phyloP scores from a whole-genome alignment of 2,888 invertebrate species.

The Zelleria hepariella region DNA sequence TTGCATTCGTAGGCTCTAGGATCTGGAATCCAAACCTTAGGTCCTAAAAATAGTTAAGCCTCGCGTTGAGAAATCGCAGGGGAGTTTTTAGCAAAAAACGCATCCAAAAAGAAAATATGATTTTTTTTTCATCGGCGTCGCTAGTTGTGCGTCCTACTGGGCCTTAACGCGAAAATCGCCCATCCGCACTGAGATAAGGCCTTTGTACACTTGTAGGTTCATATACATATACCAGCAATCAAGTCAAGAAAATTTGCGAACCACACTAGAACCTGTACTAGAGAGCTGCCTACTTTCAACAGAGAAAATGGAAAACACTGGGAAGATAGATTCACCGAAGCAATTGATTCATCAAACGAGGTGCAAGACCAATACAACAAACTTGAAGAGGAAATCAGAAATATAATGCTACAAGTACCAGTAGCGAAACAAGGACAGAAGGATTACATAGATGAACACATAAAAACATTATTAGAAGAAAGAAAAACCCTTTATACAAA shows the following conservation, averaged over 20 bases:
- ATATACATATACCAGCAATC: not conserved
- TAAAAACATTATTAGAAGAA: not conserved
- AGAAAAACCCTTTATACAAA: conserved; percentile 2
- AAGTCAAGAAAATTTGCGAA: not conserved
- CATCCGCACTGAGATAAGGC: no score
- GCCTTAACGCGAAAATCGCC: no score
- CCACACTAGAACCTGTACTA: not conserved
- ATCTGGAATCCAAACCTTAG: no score
- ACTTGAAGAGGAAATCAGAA: conserved; percentile 1
- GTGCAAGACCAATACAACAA: conserved; percentile 3
- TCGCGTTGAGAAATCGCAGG: no score
- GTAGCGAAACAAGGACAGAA: not conserved
- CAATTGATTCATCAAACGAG: not conserved
- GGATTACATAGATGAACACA: not conserved
- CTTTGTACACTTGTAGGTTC: no score
- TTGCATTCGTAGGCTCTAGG: no score
- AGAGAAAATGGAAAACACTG: conserved; percentile 3
- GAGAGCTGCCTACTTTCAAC: conserved; percentile 5
- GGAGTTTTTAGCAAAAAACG: no score
- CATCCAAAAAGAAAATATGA: no score
- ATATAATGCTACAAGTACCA: not conserved
- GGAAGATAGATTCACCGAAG: not conserved
- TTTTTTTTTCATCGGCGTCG: no score
- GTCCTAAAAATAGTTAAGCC: no score
- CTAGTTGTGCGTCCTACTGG: no score